phyloP scores from a whole-genome alignment of 2,888 invertebrate species.

The Parochlus steinenii region DNA sequence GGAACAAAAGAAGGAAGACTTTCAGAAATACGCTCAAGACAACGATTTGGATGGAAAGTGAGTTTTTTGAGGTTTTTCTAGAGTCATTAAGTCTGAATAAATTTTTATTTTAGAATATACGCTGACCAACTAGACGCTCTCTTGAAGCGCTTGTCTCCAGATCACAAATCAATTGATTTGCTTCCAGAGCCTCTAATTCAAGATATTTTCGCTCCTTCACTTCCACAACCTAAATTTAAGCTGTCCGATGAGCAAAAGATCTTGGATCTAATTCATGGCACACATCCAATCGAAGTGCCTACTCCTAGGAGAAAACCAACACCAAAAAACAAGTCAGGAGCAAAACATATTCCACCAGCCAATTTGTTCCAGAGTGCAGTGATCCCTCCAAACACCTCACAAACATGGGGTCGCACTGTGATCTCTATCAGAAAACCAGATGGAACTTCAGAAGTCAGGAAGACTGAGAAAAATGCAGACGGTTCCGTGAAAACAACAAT shows the following conservation, averaged over 20 bases:
- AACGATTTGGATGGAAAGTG: no score
- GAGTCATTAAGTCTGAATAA: no score
- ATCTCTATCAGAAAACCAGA: conserved; percentile 36
- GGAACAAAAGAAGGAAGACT: no score
- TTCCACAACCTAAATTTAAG: conserved; percentile 19
- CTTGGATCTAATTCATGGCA: conserved; percentile 28
- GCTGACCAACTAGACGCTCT: conserved; percentile 26
- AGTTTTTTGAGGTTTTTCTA: no score
- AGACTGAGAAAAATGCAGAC: conserved; percentile 35
- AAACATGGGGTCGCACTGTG: conserved; percentile 36
- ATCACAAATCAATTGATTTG: conserved; percentile 14
- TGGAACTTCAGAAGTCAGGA: conserved; percentile 39
- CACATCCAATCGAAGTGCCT: conserved; percentile 18
- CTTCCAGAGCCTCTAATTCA: conserved; percentile 14
- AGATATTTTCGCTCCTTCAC: no score
- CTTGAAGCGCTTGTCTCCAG: conserved; percentile 25
- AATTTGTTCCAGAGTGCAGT: not conserved
- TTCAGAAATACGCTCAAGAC: no score
- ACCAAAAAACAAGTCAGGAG: conserved; percentile 20
- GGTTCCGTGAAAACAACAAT: conserved; percentile 43
- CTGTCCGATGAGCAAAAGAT: conserved; percentile 27
- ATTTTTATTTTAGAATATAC: no score
- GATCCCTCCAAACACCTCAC: conserved; percentile 19
- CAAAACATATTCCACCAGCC: conserved; percentile 16
- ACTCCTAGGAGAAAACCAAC: conserved; percentile 20